phyloP scores from a whole-genome alignment of 2,113 vertebrate species.

The Plecturocebus donacophilus region DNA sequence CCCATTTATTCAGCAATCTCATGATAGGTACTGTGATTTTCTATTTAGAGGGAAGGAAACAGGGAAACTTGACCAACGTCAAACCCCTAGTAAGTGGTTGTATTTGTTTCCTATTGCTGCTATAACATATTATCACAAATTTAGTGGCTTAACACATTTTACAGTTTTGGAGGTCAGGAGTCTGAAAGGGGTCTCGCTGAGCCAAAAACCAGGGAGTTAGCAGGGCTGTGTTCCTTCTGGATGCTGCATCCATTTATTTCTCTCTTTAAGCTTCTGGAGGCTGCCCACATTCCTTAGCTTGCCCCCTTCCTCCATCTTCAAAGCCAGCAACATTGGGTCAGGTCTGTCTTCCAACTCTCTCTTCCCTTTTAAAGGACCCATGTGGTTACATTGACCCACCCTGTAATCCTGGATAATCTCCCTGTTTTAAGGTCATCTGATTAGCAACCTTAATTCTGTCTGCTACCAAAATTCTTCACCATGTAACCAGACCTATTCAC shows the following conservation, averaged over 20 bases:
- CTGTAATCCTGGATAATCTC: background rate
- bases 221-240: background rate
- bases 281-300: background rate
- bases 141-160: background rate
- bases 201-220: background rate
- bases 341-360: background rate
- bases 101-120: background rate
- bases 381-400: background rate
- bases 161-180: background rate
- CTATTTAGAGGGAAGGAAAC: background rate
- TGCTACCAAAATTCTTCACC: background rate
- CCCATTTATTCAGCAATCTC: background rate
- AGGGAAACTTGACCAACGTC: background rate
- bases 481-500: background rate
- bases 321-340: background rate
- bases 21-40: background rate
- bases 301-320: background rate
- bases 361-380: background rate
- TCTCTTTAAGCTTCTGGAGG: background rate
- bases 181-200: background rate
- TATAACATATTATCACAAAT: background rate
- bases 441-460: background rate
- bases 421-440: background rate
- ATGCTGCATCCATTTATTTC: background rate
- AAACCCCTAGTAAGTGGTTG: background rate